These are phyloP conservation scores for Drosophila orosa DNA, from an alignment of 1,140 invertebrate species.

Conservation along the genomic window DNA sequence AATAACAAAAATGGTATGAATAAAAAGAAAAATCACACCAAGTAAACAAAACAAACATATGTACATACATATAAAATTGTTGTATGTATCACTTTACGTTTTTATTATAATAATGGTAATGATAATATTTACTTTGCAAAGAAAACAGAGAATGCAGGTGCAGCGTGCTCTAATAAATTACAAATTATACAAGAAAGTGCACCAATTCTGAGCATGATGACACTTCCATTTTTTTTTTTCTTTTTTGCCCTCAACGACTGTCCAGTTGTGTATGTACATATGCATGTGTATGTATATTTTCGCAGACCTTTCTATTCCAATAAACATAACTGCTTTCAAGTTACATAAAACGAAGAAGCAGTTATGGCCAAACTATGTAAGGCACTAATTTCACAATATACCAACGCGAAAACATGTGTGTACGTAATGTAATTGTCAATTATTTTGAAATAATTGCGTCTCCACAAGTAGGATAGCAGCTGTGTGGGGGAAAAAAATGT, in stretches of 20 bases:
- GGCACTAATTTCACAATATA: conserved; percentile 31
- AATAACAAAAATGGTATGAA: not conserved
- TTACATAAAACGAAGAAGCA: conserved; percentile 26
- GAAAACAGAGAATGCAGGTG: not conserved
- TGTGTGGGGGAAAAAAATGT: not conserved
- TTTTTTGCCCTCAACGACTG: conserved; percentile 9
- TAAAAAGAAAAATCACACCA: not conserved
- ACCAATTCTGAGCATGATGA: conserved; percentile 13
- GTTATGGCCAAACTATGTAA: conserved; percentile 19
- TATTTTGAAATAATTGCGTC: conserved; percentile 20
- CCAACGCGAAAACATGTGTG: conserved; percentile 35
- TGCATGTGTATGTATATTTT: conserved; percentile 7
- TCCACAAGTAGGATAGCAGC: not conserved
- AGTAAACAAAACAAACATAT: conserved; percentile 12
- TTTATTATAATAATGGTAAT: too few relatives aligned
- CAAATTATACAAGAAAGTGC: not conserved
- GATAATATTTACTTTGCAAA: not conserved
- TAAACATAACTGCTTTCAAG: conserved; percentile 12
- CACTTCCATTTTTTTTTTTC: conserved; percentile 22
- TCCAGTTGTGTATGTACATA: conserved; percentile 36
- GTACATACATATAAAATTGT: not conserved
- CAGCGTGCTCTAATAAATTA: not conserved
- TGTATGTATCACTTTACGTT: not conserved
- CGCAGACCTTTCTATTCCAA: conserved; percentile 12
- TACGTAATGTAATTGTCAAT: conserved; percentile 39